A percentile compares a stretch with the other conserved stretches of the same genome.
These are phyloP conservation scores for Lutraria rhynchaena DNA, from an alignment of 1,140 invertebrate genomes.

Conservation along the genomic window DNA sequence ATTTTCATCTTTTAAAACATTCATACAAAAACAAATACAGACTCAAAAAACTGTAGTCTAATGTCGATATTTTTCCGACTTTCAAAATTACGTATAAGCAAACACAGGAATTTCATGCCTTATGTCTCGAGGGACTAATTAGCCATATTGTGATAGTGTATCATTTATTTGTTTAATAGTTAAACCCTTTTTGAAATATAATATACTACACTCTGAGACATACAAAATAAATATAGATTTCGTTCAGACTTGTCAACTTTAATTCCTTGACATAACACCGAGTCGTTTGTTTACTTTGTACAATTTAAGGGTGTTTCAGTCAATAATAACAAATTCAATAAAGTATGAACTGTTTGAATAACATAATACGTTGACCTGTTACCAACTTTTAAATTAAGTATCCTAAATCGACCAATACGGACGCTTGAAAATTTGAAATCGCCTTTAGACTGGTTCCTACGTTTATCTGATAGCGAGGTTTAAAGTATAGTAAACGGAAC, in stretches of 20 bases:
- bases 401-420: not conserved
- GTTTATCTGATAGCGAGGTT: not conserved
- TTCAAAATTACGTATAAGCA: no score
- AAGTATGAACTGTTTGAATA: not conserved
- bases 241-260: not conserved
- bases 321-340: conserved; percentile 21
- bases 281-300: not conserved
- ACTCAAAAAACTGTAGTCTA: no score
- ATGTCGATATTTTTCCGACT: no score
- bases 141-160: no score
- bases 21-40: no score
- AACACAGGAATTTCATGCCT: no score
- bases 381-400: conserved; percentile 12
- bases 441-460: not conserved
- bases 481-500: not conserved
- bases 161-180: not conserved
- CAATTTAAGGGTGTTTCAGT: not conserved
- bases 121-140: no score
- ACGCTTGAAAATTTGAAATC: conserved; percentile 9
- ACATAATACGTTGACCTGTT: conserved; percentile 27
- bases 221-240: not conserved
- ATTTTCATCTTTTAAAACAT: no score
- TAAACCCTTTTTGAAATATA: not conserved
- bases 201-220: not conserved
- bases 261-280: not conserved